These are phyloP conservation scores for Phrynocephalus guinanensis DNA, from an alignment of 2,797 vertebrate species.

Conservation along the genomic window DNA sequence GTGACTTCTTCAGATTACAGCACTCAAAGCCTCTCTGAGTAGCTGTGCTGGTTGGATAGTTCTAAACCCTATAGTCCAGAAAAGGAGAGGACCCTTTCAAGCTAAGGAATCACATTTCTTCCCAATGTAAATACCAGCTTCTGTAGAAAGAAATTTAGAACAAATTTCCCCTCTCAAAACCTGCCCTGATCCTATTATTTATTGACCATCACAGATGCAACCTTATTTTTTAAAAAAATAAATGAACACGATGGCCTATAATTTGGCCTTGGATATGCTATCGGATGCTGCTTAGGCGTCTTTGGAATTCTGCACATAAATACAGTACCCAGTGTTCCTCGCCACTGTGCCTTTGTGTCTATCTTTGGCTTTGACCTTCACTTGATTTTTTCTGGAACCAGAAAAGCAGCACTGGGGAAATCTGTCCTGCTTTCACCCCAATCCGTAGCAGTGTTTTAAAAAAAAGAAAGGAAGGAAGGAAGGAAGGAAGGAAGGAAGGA, in stretches of 20 bases:
- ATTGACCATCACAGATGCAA: not conserved
- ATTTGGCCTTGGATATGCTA: not conserved
- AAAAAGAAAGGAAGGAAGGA: conserved; percentile 49
- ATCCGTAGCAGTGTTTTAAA: conserved; percentile 68
- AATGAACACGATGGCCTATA: not conserved
- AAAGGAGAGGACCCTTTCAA: not conserved
- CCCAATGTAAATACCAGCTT: not conserved
- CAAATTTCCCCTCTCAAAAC: not conserved
- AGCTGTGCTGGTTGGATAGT: not conserved
- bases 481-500: conserved; percentile 69
- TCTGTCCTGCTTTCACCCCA: conserved; percentile 5
- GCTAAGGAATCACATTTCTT: not conserved
- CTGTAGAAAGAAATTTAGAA: not conserved
- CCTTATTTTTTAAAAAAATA: not conserved
- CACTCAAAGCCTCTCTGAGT: not conserved
- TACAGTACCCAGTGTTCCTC: not conserved
- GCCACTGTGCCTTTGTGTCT: not conserved
- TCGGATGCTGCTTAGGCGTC: not conserved
- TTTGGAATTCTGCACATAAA: not conserved
- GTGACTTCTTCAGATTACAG: not conserved
- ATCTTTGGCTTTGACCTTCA: not conserved
- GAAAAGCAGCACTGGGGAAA: not conserved
- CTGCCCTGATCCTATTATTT: not conserved
- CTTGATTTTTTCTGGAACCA: not conserved
- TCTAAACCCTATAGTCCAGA: not conserved